A percentile compares a stretch with the other conserved stretches of the same genome.
Conservation (phyloP, 2,113 vertebrate genomes). For the Peromyscus polionotus region DNA sequence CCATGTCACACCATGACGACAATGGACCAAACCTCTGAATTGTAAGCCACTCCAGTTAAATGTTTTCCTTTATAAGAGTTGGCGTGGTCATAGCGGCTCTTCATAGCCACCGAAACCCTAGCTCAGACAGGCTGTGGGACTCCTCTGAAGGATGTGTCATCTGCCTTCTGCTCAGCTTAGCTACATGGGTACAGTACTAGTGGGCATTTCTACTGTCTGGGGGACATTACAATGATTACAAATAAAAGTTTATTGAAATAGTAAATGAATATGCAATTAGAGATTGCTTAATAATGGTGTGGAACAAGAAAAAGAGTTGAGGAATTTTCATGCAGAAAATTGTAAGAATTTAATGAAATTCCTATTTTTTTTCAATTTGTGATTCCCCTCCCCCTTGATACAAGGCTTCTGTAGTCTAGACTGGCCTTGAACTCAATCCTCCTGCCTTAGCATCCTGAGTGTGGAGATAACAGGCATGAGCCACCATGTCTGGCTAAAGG, state of each 20-base stretch:
- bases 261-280: neutral
- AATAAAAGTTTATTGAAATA: constrained; percentile 50
- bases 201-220: neutral
- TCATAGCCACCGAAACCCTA: neutral
- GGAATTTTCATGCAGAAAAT: neutral
- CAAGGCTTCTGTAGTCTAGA: neutral
- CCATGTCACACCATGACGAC: too few species aligned
- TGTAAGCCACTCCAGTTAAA: neutral
- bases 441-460: neutral
- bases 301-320: constrained; percentile 9
- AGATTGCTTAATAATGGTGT: neutral
- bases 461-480: neutral
- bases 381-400: neutral
- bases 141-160: neutral
- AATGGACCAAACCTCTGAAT: neutral
- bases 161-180: neutral
- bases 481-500: neutral
- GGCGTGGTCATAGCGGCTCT: neutral
- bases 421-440: neutral
- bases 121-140: neutral
- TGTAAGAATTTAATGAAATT: constrained; percentile 5
- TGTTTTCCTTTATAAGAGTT: neutral
- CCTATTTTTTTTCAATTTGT: neutral
- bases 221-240: neutral
- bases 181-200: neutral